Evolutionary conservation across 1,140 invertebrate genomes (phyloP).

Genomic region (Stegodyphus dumicola): DNA sequence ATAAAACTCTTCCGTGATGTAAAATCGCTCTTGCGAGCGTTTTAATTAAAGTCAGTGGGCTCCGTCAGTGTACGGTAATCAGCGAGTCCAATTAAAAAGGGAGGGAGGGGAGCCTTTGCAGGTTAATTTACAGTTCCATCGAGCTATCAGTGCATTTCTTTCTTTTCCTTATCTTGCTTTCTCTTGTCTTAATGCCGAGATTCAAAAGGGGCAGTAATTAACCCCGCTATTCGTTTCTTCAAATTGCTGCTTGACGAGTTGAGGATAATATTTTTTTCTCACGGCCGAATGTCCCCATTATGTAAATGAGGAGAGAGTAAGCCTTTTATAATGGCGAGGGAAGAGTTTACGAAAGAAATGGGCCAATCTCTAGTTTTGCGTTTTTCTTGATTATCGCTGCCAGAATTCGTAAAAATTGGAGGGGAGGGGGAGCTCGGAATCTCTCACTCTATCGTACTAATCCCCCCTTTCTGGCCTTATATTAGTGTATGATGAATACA

Average conservation of each 20-base stretch:
- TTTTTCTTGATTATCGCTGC: conserved; percentile 10
- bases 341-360: conserved; percentile 39
- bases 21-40: conserved; percentile 37
- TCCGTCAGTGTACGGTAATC: conserved; percentile 51
- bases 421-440: no score
- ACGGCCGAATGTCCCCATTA: conserved; percentile 13
- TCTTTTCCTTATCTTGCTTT: conserved; percentile 33
- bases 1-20: conserved; percentile 44
- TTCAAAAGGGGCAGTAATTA: conserved; percentile 45
- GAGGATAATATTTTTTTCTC: neutral
- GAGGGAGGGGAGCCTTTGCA: conserved; percentile 36
- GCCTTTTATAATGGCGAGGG: conserved; percentile 30
- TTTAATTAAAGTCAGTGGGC: conserved; percentile 53
- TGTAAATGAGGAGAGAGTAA: conserved; percentile 42
- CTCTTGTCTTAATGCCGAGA: conserved; percentile 47
- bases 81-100: conserved; percentile 50
- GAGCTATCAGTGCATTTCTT: conserved; percentile 21
- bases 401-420: no score
- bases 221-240: conserved; percentile 52
- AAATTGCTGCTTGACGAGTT: conserved; percentile 32
- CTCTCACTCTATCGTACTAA: no score
- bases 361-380: conserved; percentile 18
- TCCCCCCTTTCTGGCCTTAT: no score
- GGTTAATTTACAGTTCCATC: conserved; percentile 53
- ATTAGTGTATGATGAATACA: no score